Percentiles rank a stretch among this genome's conserved stretches.
phyloP scores from a whole-genome alignment of 1,140 invertebrate species.

The Branchinecta lindahli region DNA sequence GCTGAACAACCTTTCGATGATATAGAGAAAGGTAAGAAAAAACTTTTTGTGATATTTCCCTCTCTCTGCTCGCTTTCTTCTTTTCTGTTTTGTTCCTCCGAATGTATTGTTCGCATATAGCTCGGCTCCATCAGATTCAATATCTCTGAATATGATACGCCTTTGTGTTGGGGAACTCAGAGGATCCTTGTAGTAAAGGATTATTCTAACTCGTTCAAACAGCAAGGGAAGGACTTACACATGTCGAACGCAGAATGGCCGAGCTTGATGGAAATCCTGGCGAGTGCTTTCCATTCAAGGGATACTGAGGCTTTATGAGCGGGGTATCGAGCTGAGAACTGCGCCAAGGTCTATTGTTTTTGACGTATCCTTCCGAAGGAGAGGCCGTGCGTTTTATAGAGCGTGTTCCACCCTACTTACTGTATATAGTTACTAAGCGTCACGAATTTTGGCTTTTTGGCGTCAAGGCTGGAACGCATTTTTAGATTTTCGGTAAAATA shows the following conservation, averaged over 20 bases:
- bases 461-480: too few species aligned
- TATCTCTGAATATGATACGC: neutral
- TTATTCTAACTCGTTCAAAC: slow-evolving; percentile 6
- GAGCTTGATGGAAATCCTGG: neutral
- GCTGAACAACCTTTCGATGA: neutral
- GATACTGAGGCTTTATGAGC: too few species aligned
- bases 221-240: neutral
- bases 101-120: neutral
- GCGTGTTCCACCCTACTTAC: too few species aligned
- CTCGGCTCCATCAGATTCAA: neutral
- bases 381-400: too few species aligned
- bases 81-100: slow-evolving; percentile 3
- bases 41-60: neutral
- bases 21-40: slow-evolving; percentile 4
- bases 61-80: neutral
- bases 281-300: neutral
- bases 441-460: too few species aligned
- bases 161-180: neutral
- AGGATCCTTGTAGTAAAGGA: neutral
- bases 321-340: too few species aligned
- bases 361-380: too few species aligned
- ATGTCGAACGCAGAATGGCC: neutral
- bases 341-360: too few species aligned
- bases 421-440: too few species aligned
- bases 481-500: too few species aligned